Conservation (phyloP, 2,888 invertebrate species). For the Drosophila ustulata region DNA sequence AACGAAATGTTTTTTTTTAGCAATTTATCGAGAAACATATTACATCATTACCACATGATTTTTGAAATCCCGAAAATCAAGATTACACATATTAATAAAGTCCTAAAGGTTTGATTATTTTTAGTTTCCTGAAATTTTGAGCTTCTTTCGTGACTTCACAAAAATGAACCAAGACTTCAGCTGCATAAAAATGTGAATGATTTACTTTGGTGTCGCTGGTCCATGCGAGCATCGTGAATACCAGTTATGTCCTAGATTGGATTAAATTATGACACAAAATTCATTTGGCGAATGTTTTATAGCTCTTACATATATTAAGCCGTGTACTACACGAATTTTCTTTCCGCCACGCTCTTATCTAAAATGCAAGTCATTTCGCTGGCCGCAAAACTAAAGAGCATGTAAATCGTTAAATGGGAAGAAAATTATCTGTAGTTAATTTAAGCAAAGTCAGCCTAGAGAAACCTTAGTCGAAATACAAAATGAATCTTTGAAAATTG, state of each 20-base stretch:
- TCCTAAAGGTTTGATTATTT: no score
- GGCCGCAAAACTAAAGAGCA: neutral
- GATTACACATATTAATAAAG: no score
- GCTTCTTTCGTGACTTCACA: no score
- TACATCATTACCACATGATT: no score
- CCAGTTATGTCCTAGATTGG: slow-evolving; percentile 29
- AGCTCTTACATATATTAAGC: slow-evolving; percentile 38
- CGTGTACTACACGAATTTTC: slow-evolving; percentile 43
- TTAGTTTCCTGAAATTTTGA: no score
- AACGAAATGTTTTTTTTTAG: no score
- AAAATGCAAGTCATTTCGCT: slow-evolving; percentile 42
- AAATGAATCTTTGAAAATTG: slow-evolving; percentile 19
- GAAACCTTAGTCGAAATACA: slow-evolving; percentile 17
- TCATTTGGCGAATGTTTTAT: slow-evolving; percentile 54
- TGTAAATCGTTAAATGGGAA: neutral
- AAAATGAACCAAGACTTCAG: no score
- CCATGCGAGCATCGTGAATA: slow-evolving; percentile 26
- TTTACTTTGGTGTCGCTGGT: neutral
- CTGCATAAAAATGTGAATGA: slow-evolving; percentile 35
- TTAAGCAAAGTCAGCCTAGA: slow-evolving; percentile 36
- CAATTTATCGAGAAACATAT: no score
- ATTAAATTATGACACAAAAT: slow-evolving; percentile 61
- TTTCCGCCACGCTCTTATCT: slow-evolving; percentile 20
- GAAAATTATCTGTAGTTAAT: slow-evolving; percentile 1
- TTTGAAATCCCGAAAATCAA: no score